phyloP scores from a whole-genome alignment of 2,888 invertebrate species.

The Tryphoninae sp. region DNA sequence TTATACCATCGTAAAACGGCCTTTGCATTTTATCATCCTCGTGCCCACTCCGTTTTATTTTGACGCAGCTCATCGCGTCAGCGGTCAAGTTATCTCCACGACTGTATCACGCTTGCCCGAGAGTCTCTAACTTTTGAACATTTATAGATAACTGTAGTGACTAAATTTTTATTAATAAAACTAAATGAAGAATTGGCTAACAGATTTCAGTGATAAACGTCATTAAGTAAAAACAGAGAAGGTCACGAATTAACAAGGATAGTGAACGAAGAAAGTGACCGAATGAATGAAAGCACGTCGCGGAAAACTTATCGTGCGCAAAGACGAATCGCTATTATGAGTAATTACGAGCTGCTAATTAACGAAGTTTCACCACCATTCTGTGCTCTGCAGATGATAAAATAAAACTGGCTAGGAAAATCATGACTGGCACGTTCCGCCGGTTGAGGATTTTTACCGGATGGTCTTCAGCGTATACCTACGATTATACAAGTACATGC shows the following conservation, averaged over 20 bases:
- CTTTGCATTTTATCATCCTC: no score
- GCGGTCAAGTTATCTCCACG: no score
- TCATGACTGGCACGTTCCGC: slow-evolving; percentile 17
- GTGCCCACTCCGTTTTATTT: no score
- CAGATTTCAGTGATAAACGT: background rate
- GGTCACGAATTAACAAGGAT: slow-evolving; percentile 7
- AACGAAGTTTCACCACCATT: slow-evolving; percentile 60
- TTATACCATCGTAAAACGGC: no score
- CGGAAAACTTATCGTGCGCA: slow-evolving; percentile 29
- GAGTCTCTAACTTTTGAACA: no score
- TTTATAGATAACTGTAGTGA: no score
- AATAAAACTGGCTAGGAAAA: slow-evolving; percentile 22
- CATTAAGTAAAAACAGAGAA: slow-evolving; percentile 10
- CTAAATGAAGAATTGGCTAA: background rate
- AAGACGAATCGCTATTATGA: slow-evolving; percentile 73
- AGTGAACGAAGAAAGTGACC: slow-evolving; percentile 40
- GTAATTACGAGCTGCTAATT: slow-evolving; percentile 75
- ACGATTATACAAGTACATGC: slow-evolving; percentile 23
- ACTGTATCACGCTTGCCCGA: no score
- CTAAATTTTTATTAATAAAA: background rate
- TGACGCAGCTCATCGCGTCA: no score
- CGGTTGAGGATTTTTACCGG: slow-evolving; percentile 16
- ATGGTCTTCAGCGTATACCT: background rate
- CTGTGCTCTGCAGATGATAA: background rate
- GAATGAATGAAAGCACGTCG: slow-evolving; percentile 34